phyloP scores from a whole-genome alignment of 1,140 invertebrate species.

The Cotesia vestalis region DNA sequence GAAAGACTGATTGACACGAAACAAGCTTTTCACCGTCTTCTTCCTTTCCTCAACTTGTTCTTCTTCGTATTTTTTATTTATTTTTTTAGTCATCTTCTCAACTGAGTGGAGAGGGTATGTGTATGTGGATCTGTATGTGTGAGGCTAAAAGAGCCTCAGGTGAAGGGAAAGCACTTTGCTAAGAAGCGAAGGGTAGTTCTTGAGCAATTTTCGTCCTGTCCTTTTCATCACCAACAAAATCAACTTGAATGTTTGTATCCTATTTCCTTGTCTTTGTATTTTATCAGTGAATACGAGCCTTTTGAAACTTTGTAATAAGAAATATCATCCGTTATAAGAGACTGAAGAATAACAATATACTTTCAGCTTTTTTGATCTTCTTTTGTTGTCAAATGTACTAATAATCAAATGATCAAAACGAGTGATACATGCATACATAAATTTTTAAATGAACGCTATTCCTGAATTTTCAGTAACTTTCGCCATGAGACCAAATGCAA shows the following conservation, averaged over 20 bases:
- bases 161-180: constrained; percentile 11
- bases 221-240: constrained; percentile 14
- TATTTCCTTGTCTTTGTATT: constrained; percentile 13
- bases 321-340: constrained; percentile 26
- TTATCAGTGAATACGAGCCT: constrained; percentile 3
- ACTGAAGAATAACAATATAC: background rate
- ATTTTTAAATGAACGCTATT: too few species aligned
- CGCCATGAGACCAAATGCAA: too few species aligned
- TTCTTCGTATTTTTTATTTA: background rate
- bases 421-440: too few species aligned
- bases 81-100: too few species aligned
- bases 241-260: constrained; percentile 10
- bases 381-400: background rate
- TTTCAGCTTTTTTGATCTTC: constrained; percentile 6
- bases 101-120: too few species aligned
- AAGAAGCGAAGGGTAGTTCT: constrained; percentile 13
- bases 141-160: constrained; percentile 15
- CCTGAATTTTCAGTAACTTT: too few species aligned
- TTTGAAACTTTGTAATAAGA: constrained; percentile 13
- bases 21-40: constrained; percentile 35
- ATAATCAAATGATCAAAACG: background rate
- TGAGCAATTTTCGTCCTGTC: constrained; percentile 31
- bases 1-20: constrained; percentile 41
- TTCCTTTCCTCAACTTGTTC: constrained; percentile 11
- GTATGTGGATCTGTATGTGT: background rate